Evolutionary conservation across 2,888 invertebrate genomes (phyloP), one percentile per base, ranked within the genome.

Genomic region (Pollenia labialis): DNA sequence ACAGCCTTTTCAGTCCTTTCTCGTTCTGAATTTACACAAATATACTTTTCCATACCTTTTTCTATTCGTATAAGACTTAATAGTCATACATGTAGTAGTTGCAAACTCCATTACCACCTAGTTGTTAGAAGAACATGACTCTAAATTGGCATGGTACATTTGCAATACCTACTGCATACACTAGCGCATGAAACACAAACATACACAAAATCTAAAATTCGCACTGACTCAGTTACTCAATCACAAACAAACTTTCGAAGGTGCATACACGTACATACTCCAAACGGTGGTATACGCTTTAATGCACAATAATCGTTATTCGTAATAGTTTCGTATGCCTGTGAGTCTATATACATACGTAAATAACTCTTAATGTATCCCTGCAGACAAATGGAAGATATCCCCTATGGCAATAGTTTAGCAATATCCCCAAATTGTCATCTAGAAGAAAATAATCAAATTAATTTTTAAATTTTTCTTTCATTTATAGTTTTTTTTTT

Each of bases 91-190:
- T 69, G 44, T 40, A 60, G 71, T 46, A 60, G 71, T 46, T 68
- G 58, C 52, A 58, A 77, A 79, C 74, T 85, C 60, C 68, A 85
- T 85, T 85, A 75, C 84, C 60, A 80, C 46, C 68, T 74, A 42
- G 66, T 84, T 72, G 54, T 50, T 71, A 46, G 60, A 60, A 40
- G 74, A 85, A 80, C 46, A 74, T 84, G 84, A 74, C 46, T 84
- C 44, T 74, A 74, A 79, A 79, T 72, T 84, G 84, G 60, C 79
- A 66, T 64, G 52, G 44, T 84, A 58, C 77, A 71, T 64, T 77
- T 82, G 44, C 68, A 75, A 82, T 82, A 69, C 9, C 60, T 52
- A 69, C 52, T 75, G 81, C 68, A 68, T 58, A 71, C 54, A 80
- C 69, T 69, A 10, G 23, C 64, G 44, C 16, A n/a, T 40, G 9